Base-by-base conservation (phyloP, 2,888 invertebrate species). In the Kuschelorhynchus macadamiae region DNA sequence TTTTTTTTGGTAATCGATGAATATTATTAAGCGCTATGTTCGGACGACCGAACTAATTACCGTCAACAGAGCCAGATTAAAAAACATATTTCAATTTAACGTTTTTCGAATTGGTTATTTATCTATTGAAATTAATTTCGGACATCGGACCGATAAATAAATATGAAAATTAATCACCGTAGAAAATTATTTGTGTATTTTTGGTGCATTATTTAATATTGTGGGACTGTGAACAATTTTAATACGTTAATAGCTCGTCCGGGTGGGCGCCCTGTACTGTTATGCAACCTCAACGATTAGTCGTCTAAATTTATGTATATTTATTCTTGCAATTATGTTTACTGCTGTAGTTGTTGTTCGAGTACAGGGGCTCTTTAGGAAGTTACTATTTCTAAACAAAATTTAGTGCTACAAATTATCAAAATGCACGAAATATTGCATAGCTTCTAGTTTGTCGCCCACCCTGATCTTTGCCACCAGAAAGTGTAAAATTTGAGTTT, bases 81-180 rank as follows among this genome's bases (percentile, higher is more conserved):
- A 60, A 50, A 60, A 41, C 49, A 36, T 41, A 41, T 50, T 60
- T 60, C 50, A 60, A 60, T 60, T 64, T 41, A 3, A 49, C 25
- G 20, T 47, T 36, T 14, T 33, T 32, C 25, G 25, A 65, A 57
- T 57, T 50, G 56, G 30, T 65, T 61, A 61, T 53, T 67, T 61
- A 67, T 67, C 61, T 67, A 67, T 64, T 39, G 30, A 57, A 67
- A 67, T 67, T 61, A 56, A 67, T 67, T 67, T 61, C 20, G 32
- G 47, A 53, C 49, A 55, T 67, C 49, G 55, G 21, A 30, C 49
- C 56, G 50, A 61, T 67, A 49, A 62, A 61, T 60, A 67, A 67
- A 67, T 67, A 67, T 53, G 53, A 66, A 66, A 66, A 66, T 66
- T 60, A 66, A 66, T 66, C 36, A 66, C 66, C 47, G 60, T 20